Base-by-base conservation (phyloP, 2,888 invertebrate species). In the Smittia aterrima region DNA sequence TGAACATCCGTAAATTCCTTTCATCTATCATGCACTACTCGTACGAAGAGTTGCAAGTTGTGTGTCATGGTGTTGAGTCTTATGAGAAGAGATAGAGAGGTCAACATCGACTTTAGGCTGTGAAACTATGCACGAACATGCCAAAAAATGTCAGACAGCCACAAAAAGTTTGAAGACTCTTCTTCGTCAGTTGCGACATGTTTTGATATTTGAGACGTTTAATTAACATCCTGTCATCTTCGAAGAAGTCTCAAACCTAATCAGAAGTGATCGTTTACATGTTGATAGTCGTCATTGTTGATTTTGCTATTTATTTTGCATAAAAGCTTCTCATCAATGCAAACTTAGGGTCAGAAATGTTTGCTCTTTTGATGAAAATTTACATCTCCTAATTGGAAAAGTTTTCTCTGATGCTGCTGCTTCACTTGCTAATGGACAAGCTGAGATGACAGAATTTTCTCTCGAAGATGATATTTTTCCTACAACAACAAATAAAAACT, bases 1-100 rank as follows among this genome's bases (percentile, higher is more conserved):
- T 72, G 62, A 16, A 62, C 62, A 72, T 72, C 72, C 72, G 72
- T 11, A 72, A 58, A 54, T 72, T 54, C 72, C 38, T 72, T 62
- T 72, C 24, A 27, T 64, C 64, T 25, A 27, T 24, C 40, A 38
- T 66, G 66, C 66, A 38, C 1, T 66, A 38, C 32, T n/a, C n/a
- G n/a, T n/a, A n/a, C 32, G 18, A 9, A 11, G 13, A 11, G 66
- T 58, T 58, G 7, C 32, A 18, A 18, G 66, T 58, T 58, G 7
- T n/a, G n/a, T 58, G 58, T 22, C 58, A 58, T 58, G 58, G 58
- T 22, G 58, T 13, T 22, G 58, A 58, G 18, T 58, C 22, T 47
- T 58, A 13, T 58, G 7, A 22, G 22, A 6, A 13, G 58, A 58
- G 58, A 18, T 58, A 6, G 9, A 13, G 58, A 58, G 58, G 58